phyloP scores from a whole-genome alignment of 2,797 vertebrate genomes.

The Peromyscus nudipes region DNA sequence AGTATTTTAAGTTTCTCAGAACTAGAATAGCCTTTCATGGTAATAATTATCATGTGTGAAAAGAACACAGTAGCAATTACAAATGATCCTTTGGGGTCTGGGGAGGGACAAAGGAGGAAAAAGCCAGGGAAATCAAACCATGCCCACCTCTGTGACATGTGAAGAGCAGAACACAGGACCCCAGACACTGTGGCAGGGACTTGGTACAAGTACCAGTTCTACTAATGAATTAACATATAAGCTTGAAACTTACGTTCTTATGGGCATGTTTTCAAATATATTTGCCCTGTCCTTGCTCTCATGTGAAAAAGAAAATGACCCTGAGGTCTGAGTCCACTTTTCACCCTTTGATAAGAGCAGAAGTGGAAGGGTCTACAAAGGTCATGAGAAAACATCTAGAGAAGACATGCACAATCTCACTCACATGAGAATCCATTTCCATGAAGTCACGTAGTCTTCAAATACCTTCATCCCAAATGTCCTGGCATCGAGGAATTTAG shows the following conservation, averaged over 20 bases:
- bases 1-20: slow-evolving; percentile 27
- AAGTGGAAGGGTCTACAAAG: not conserved
- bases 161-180: not conserved
- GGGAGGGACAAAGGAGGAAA: not conserved
- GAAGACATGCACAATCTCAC: slow-evolving; percentile 75
- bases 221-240: not conserved
- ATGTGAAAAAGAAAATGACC: slow-evolving; percentile 31
- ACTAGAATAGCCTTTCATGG: not conserved
- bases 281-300: not conserved
- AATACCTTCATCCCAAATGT: slow-evolving; percentile 95
- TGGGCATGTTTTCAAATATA: slow-evolving; percentile 43
- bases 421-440: slow-evolving; percentile 98
- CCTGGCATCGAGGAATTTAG: slow-evolving; percentile 93
- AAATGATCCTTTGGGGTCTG: not conserved
- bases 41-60: not conserved
- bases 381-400: not conserved
- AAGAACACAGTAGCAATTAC: not conserved
- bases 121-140: not conserved
- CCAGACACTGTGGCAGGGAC: not conserved
- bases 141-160: not conserved
- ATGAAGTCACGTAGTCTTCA: slow-evolving; percentile 97
- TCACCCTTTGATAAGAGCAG: not conserved
- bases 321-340: not conserved
- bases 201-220: not conserved
- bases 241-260: slow-evolving; percentile 8